Evolutionary conservation across 2,797 vertebrate genomes (phyloP), one percentile per base, ranked within the genome.

Genomic region (Parambassis ranga): DNA sequence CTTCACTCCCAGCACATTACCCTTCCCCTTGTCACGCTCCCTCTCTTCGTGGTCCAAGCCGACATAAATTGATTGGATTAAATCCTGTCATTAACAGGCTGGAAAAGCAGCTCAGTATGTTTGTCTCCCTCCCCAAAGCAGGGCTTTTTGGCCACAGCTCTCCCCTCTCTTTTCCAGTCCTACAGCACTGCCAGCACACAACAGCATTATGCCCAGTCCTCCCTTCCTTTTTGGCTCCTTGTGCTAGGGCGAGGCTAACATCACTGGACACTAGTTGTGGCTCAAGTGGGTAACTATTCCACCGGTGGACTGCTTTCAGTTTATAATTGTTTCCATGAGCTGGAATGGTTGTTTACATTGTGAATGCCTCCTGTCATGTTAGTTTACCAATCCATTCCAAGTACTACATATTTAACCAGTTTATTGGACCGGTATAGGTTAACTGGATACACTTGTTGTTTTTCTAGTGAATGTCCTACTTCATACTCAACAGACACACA

Each of bases 61-160:
- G 62, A 89, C 90, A 89, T 88, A 90, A 91, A 91, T 91, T 89
- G 88, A 91, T 91, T 91, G 89, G 90, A 90, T 90, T 91, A 90
- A 92, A 92, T 89, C 89, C 89, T 90, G 87, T 90, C 87, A 91
- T 92, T 92, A 92, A 89, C 88, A 87, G 89, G 85, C 90, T 89
- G 87, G 90, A 91, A 88, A 90, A 90, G 88, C 87, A 88, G 87
- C 87, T 91, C 84, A 89, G 89, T 90, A 87, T 89, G 90, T 90
- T 90, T 88, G 86, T 83, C 85, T 84, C 82, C 71, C 52, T 85
- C 87, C 85, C 84, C 81, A 86, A 89, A 86, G 86, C 82, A 62
- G 58, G 71, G 75, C 74, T 86, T 90, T 86, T 85, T 90, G 87
- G 91, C 88, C 79, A 75, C 27, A 18, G 57, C 79, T 78, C 63